Conservation (phyloP, 2,797 vertebrate genomes). For the Amphiprion clarkii region DNA sequence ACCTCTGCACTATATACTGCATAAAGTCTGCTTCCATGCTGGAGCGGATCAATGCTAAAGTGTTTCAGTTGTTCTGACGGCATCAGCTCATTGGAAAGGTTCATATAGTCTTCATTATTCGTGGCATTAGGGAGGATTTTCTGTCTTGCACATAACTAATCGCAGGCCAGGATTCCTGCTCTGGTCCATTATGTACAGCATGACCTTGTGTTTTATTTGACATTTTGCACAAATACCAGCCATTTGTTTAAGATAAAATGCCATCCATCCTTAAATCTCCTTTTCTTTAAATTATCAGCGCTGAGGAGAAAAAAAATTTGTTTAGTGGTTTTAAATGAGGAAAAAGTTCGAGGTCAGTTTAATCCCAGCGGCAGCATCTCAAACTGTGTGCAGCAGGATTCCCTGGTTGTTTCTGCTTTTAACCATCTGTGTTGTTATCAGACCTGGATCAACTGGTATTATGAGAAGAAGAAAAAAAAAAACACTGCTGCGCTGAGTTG, state of each 20-base stretch:
- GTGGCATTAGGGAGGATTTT: conserved; percentile 26
- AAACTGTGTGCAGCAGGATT: conserved; percentile 31
- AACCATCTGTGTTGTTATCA: conserved; percentile 54
- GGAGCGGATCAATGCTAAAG: conserved; percentile 60
- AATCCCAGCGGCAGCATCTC: conserved; percentile 14
- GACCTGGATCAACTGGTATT: conserved; percentile 55
- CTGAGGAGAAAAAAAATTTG: background rate
- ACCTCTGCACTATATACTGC: conserved; percentile 20
- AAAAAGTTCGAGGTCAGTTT: background rate
- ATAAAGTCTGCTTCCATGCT: conserved; percentile 43
- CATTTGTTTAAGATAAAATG: conserved; percentile 2
- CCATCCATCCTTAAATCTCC: background rate
- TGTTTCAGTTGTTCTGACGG: conserved; percentile 48
- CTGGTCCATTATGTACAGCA: conserved; percentile 10
- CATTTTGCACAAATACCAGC: conserved; percentile 37
- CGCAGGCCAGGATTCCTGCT: conserved; percentile 10
- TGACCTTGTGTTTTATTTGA: conserved; percentile 34
- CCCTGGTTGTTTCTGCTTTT: conserved; percentile 38
- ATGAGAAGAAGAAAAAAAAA: conserved; percentile 2
- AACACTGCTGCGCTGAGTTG: conserved; percentile 35
- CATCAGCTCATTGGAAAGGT: conserved; percentile 42
- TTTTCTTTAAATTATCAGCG: background rate
- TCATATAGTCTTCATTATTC: conserved; percentile 42
- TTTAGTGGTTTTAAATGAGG: background rate
- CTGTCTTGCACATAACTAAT: conserved; percentile 40